phyloP scores from a whole-genome alignment of 2,113 vertebrate species.

The Heteronetta atricapilla region DNA sequence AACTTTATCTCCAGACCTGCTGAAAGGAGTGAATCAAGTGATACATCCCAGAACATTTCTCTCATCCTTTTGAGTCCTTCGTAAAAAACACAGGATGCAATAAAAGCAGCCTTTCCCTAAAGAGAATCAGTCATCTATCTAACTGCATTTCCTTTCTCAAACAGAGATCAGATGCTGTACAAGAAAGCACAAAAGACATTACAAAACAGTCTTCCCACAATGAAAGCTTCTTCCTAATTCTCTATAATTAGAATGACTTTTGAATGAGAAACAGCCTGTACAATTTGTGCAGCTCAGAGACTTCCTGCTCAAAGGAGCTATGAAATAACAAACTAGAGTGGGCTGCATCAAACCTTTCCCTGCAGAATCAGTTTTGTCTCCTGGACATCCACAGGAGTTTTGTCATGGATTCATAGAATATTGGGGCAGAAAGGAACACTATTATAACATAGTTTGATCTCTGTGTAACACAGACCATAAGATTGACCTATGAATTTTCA shows the following conservation, averaged over 20 bases:
- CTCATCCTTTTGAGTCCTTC: neutral
- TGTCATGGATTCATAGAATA: neutral
- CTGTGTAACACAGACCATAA: neutral
- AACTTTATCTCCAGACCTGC: neutral
- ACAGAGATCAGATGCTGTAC: slow-evolving; percentile 46
- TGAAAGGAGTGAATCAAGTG: slow-evolving; percentile 27
- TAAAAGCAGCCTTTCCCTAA: slow-evolving; percentile 21
- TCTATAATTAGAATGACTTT: slow-evolving; percentile 68
- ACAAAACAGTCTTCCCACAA: slow-evolving; percentile 45
- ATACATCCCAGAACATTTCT: slow-evolving; percentile 7
- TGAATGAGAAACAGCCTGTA: slow-evolving; percentile 61
- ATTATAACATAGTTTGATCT: neutral
- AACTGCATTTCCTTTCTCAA: slow-evolving; percentile 53
- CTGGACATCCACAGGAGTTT: neutral
- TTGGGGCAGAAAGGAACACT: neutral
- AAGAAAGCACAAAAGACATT: slow-evolving; percentile 50
- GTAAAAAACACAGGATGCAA: slow-evolving; percentile 14
- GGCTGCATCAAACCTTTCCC: neutral
- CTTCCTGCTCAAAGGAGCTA: slow-evolving; percentile 40
- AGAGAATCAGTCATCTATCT: slow-evolving; percentile 41
- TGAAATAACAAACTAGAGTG: slow-evolving; percentile 16
- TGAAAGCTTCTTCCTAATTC: slow-evolving; percentile 56
- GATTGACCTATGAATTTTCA: neutral
- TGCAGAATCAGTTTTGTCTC: neutral
- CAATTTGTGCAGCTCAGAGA: slow-evolving; percentile 46